Evolutionary conservation across 2,888 invertebrate genomes (phyloP), one percentile per base, ranked within the genome.

Genomic region (Fragum fragum): DNA sequence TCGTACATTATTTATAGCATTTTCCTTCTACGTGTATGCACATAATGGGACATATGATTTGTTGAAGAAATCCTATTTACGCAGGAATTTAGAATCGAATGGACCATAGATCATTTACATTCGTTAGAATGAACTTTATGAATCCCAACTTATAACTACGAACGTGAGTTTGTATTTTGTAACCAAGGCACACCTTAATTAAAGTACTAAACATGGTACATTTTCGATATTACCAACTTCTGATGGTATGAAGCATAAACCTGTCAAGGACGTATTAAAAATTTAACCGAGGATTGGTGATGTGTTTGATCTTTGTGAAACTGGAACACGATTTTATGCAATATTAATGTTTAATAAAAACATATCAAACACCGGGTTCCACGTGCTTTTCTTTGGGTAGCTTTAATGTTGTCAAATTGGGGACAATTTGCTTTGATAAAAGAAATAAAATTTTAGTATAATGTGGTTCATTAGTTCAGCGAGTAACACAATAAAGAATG

Each of bases 241-340:
- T 39, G 66, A 66, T 21, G 42, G 42, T 42, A 42, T n/a, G 7
- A 14, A 42, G 23, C 66, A 66, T 66, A 42, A 66, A 66, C 21
- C 42, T 66, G 66, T 66, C 66, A 66, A 21, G 0, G 42, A n/a
- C 23, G 66, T 42, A 66, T 66, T 42, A 66, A 66, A 66, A 21
- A 42, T 66, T 23, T 23, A 66, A 36, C 42, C 23, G 3, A 21
- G 66, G 42, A 42, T 21, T 5, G 42, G 23, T 21, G 32, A 16
- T n/a, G 36, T 18, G 42, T 66, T 66, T 66, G 66, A 66, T 66
- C 36, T 66, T 21, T 21, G 42, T 39, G 9, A 5, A 42, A 42
- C 9, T 66, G 42, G 66, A 66, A 66, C 66, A 66, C 21, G 39
- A 11, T 61, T 66, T 66, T 66, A 66, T 66, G 66, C 66, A 66